Evolutionary conservation across 2,797 vertebrate genomes (phyloP).

Genomic region (Harpagifer antarcticus): DNA sequence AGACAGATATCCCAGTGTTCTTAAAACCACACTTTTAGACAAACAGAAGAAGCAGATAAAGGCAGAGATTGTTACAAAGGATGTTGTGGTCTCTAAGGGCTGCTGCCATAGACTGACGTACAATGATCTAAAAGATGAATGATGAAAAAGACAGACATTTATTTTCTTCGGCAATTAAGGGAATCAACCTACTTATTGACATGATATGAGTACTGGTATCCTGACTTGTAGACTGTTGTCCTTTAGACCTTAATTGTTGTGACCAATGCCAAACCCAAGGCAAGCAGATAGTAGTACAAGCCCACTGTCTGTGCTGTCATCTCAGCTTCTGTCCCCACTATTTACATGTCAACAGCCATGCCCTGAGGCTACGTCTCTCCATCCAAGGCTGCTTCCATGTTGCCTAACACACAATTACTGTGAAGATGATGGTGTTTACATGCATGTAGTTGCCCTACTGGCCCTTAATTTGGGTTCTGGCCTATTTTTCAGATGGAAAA

Average conservation of each 20-base stretch:
- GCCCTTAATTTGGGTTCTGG: constrained; percentile 81
- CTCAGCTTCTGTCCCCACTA: constrained; percentile 64
- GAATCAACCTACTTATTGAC: constrained; percentile 72
- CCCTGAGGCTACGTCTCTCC: constrained; percentile 72
- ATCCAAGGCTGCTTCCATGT: constrained; percentile 52
- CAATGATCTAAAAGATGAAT: constrained; percentile 49
- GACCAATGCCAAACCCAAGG: constrained; percentile 66
- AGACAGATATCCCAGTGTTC: background rate
- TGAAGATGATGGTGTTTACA: constrained; percentile 75
- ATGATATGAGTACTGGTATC: constrained; percentile 61
- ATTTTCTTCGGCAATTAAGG: constrained; percentile 70
- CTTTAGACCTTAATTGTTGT: constrained; percentile 64
- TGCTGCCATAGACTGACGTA: constrained; percentile 52
- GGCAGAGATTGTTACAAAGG: constrained; percentile 17
- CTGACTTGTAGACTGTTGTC: constrained; percentile 70
- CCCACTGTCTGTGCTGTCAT: constrained; percentile 78
- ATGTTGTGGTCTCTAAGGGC: constrained; percentile 15
- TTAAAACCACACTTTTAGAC: background rate
- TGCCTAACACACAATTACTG: constrained; percentile 73
- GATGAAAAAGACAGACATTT: constrained; percentile 61
- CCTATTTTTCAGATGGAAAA: constrained; percentile 81
- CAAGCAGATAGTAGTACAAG: constrained; percentile 52
- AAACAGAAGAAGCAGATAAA: background rate
- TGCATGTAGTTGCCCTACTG: constrained; percentile 56
- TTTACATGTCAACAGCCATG: constrained; percentile 77